Evolutionary conservation across 2,888 invertebrate species (phyloP).

Genomic region (Leptarthrus brevirostris): DNA sequence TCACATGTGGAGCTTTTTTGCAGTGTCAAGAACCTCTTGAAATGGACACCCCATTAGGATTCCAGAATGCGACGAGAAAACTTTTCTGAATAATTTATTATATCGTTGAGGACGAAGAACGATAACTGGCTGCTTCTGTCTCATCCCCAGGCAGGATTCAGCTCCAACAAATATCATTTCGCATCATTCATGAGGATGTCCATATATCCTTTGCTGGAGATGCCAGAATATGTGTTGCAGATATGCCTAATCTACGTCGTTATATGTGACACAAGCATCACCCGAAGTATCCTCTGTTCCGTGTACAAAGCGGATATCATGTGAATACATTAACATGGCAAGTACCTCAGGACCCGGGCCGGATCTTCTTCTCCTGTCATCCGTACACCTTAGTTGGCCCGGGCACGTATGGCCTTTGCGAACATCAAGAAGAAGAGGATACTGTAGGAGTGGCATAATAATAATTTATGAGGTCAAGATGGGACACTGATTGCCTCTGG

Average conservation of each 20-base stretch:
- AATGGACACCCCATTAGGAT: conserved; percentile 57
- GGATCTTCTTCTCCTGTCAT: conserved; percentile 26
- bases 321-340: conserved; percentile 33
- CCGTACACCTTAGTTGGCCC: conserved; percentile 16
- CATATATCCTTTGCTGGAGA: conserved; percentile 27
- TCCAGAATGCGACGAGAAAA: conserved; percentile 52
- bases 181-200: conserved; percentile 30
- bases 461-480: conserved; percentile 55
- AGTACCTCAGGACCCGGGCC: conserved; percentile 7
- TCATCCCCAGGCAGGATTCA: conserved; percentile 1
- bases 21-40: conserved; percentile 58
- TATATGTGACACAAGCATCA: conserved; percentile 49
- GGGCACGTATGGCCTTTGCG: conserved; percentile 22
- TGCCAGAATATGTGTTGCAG: conserved; percentile 44
- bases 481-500: conserved; percentile 55
- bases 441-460: conserved; percentile 53
- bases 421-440: conserved; percentile 33
- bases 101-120: conserved; percentile 10
- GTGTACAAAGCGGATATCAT: conserved; percentile 8
- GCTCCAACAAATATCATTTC: conserved; percentile 35
- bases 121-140: conserved; percentile 6
- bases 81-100: conserved; percentile 46
- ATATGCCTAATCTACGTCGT: conserved; percentile 48
- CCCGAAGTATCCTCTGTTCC: conserved; percentile 42
- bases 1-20: conserved; percentile 27